phyloP scores from a whole-genome alignment of 2,888 invertebrate genomes.

The Masnerella sp. region DNA sequence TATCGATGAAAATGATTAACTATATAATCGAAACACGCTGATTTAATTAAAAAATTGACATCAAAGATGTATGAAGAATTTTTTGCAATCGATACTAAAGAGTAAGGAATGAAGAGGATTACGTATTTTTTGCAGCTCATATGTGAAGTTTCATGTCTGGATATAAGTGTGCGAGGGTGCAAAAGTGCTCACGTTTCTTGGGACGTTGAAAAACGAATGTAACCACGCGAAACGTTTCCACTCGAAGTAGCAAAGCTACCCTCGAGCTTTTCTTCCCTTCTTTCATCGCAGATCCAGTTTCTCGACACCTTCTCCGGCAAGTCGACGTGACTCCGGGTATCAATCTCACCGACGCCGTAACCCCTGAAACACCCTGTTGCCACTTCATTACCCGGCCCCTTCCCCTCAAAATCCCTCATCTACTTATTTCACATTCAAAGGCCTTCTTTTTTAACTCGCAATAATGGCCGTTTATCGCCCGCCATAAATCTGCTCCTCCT shows the following conservation, averaged over 20 bases:
- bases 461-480: slow-evolving; percentile 24
- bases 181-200: slow-evolving; percentile 49
- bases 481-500: slow-evolving; percentile 24
- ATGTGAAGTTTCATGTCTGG: slow-evolving; percentile 25
- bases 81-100: too few relatives aligned
- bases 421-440: slow-evolving; percentile 48
- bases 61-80: too few relatives aligned
- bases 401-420: slow-evolving; percentile 21
- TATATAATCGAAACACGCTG: too few relatives aligned
- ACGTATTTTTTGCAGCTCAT: slow-evolving; percentile 16
- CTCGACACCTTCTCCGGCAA: slow-evolving; percentile 70
- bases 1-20: too few relatives aligned
- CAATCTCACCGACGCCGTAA: slow-evolving; percentile 72
- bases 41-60: too few relatives aligned
- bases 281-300: slow-evolving; percentile 69
- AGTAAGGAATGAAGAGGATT: too few relatives aligned
- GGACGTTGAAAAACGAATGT: slow-evolving; percentile 66
- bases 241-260: slow-evolving; percentile 64
- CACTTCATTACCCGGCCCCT: slow-evolving; percentile 74
- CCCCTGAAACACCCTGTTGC: slow-evolving; percentile 74
- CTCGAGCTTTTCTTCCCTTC: slow-evolving; percentile 64
- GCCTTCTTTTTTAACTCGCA: too few relatives aligned
- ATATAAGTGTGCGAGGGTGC: slow-evolving; percentile 1
- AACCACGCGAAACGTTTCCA: slow-evolving; percentile 68
- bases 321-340: slow-evolving; percentile 74